Evolutionary conservation across 64 coral and sea anemone genomes (phyloP).

Genomic region (Actinia tenebrosa): DNA sequence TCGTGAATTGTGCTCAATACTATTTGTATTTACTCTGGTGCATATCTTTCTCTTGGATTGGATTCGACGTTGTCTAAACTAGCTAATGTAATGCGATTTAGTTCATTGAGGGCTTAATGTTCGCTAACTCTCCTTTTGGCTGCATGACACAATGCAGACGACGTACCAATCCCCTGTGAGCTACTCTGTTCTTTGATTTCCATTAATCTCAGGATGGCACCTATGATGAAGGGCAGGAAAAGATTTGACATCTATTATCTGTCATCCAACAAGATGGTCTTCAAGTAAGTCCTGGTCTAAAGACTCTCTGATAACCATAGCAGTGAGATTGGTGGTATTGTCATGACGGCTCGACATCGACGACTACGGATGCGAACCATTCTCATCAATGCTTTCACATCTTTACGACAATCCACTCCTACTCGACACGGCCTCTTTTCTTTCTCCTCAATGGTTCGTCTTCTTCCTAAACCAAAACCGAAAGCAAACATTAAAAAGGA

Average conservation of each 20-base stretch:
- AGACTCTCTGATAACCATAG: not conserved
- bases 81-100: too few relatives aligned
- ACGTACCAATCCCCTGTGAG: too few relatives aligned
- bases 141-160: too few relatives aligned
- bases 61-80: too few relatives aligned
- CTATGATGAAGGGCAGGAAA: not conserved
- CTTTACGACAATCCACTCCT: not conserved
- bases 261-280: not conserved
- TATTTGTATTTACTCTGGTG: too few relatives aligned
- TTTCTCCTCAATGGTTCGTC: not conserved
- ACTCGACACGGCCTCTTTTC: not conserved
- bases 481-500: not conserved
- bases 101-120: too few relatives aligned
- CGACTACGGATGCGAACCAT: slow-evolving; percentile 17
- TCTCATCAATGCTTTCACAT: not conserved
- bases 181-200: too few relatives aligned
- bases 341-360: not conserved
- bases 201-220: not conserved
- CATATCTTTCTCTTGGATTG: too few relatives aligned
- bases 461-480: not conserved
- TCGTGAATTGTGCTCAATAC: too few relatives aligned
- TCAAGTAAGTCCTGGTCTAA: not conserved
- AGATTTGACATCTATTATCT: not conserved
- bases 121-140: too few relatives aligned
- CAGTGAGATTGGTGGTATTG: not conserved